These are phyloP conservation scores for Arizona elegans DNA, from an alignment of 2,113 vertebrate genomes.

Conservation along the genomic window DNA sequence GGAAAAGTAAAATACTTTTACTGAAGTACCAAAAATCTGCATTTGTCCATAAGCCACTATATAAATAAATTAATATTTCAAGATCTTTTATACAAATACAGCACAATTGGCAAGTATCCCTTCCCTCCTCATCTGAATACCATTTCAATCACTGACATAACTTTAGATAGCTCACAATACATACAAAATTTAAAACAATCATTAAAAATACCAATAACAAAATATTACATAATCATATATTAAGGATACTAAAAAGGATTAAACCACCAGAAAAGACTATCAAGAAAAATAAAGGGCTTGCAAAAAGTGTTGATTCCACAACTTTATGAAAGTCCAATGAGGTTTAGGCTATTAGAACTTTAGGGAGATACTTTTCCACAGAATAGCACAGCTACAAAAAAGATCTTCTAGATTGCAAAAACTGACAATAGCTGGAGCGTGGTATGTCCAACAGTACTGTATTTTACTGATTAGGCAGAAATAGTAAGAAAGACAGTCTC, in stretches of 20 bases:
- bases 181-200: background rate
- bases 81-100: background rate
- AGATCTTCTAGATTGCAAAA: background rate
- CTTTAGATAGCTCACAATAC: background rate
- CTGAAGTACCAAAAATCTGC: background rate
- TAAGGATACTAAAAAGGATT: background rate
- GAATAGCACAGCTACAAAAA: background rate
- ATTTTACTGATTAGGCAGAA: background rate
- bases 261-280: background rate
- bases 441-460: background rate
- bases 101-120: background rate
- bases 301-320: background rate
- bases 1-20: background rate
- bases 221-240: background rate
- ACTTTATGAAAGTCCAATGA: background rate
- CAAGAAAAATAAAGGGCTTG: background rate
- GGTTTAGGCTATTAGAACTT: background rate
- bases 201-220: background rate
- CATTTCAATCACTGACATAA: background rate
- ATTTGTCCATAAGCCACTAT: background rate
- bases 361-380: background rate
- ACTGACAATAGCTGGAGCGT: background rate
- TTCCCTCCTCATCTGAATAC: background rate
- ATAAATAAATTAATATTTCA: background rate
- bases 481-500: background rate